Conservation (phyloP, 37 sponge, comb jelly and placozoan species). For the Beroe forskalii region DNA sequence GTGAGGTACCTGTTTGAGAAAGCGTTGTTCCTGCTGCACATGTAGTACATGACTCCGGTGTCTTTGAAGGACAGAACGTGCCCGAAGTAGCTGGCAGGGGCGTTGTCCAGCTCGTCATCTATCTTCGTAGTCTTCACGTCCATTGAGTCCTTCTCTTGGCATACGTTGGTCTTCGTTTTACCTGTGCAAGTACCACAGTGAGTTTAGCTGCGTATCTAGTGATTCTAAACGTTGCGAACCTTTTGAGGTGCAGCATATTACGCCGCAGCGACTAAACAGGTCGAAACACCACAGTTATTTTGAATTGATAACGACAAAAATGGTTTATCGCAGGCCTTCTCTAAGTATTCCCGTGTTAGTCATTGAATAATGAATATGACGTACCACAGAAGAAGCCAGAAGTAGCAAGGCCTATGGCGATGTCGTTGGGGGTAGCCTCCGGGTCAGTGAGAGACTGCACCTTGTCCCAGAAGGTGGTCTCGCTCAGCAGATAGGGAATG, state of each 20-base stretch:
- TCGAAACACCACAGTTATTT: no score
- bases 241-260: no score
- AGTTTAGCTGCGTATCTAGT: no score
- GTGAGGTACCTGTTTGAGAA: conserved; percentile 23
- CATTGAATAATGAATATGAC: no score
- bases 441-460: conserved; percentile 16
- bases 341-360: no score
- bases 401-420: not conserved
- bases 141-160: not conserved
- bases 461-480: not conserved
- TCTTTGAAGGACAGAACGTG: conserved; percentile 72
- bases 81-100: conserved; percentile 15
- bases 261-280: no score
- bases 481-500: not conserved
- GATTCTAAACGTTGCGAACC: no score
- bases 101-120: not conserved
- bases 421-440: not conserved
- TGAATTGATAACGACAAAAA: no score
- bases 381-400: not conserved
- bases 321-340: no score
- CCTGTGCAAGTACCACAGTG: no score
- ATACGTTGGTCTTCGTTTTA: not conserved
- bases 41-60: not conserved
- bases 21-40: not conserved
- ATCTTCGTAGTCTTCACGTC: not conserved